Base-by-base conservation (phyloP, 2,113 vertebrate species). In the Tragelaphus scriptus region DNA sequence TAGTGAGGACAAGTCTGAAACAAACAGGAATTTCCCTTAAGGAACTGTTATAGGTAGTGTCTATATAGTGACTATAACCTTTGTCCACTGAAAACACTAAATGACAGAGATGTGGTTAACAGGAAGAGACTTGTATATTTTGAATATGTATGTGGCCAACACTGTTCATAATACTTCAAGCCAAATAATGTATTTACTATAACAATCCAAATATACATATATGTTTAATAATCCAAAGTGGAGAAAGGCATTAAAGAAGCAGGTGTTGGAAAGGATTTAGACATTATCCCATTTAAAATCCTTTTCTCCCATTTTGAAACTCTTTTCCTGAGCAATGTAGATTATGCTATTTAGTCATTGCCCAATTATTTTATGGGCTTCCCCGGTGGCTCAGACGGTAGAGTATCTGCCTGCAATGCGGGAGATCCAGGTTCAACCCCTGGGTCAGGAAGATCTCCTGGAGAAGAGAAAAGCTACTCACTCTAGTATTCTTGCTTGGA, bases 11-110 rank as follows among this genome's bases (percentile, higher is more conserved):
- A 97, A 95, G 16, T 77, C 6, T 86, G 51, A 96, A 89, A 97
- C 75, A 95, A 92, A 97, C 0, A 91, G 15, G 71, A 93, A 94
- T 91, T 96, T 89, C 65, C 25, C 77, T 97, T 51, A 96, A 96
- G n/a, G 36, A 93, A 91, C 2, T 82, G 17, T 82, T 32, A 5
- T 25, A 88, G 36, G 47, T 16, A 94, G 28, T 56, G 65, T 77
- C 85, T 88, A 63, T 63, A 85, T 12, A 87, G 32, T 28, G 21
- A 95, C 44, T 92, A 30, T 90, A 84, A 90, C 3, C 14, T n/a
- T 81, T 79, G 55, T 68, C 21, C 47, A 84, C 7, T 68, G 55
- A 92, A 95, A 97, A 88, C 59, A 85, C 26, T 89, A 88, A 94
- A 36, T 9, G 58, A 94, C 32, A 63, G 25, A 79, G 51, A 17